These are phyloP conservation scores for Wasmannia auropunctata DNA, from an alignment of 1,140 invertebrate species.

Conservation along the genomic window DNA sequence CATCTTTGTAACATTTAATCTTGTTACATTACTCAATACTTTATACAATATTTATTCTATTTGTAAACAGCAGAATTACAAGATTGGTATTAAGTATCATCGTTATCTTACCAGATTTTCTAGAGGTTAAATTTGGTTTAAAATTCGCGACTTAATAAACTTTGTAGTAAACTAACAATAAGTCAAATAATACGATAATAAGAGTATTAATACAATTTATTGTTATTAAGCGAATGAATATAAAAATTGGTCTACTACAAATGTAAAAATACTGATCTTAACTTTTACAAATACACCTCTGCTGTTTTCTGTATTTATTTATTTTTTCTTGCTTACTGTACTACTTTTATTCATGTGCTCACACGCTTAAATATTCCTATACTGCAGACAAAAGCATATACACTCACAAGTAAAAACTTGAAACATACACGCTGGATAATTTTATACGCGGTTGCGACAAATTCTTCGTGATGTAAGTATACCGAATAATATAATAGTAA, in stretches of 20 bases:
- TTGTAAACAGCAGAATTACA: background rate
- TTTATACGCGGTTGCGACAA: slow-evolving; percentile 31
- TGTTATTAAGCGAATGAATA: background rate
- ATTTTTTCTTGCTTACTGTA: slow-evolving; percentile 19
- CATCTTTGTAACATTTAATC: background rate
- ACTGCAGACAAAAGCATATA: background rate
- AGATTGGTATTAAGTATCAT: background rate
- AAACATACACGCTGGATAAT: slow-evolving; percentile 24
- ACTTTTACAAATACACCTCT: background rate
- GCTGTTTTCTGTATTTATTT: slow-evolving; percentile 18
- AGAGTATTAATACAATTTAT: background rate
- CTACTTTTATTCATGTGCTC: slow-evolving; percentile 20
- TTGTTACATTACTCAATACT: background rate
- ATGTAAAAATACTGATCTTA: slow-evolving; percentile 7
- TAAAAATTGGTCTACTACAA: background rate
- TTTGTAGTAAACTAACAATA: background rate
- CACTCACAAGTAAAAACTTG: background rate
- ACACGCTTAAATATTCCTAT: slow-evolving; percentile 14
- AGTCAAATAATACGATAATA: background rate
- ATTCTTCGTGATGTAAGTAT: slow-evolving; percentile 45
- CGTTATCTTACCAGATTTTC: background rate
- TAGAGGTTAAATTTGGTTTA: background rate
- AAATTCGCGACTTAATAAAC: background rate
- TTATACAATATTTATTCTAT: background rate
- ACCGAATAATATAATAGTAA: background rate